Conservation (phyloP, 2,113 vertebrate genomes). For the Abramis brama region DNA sequence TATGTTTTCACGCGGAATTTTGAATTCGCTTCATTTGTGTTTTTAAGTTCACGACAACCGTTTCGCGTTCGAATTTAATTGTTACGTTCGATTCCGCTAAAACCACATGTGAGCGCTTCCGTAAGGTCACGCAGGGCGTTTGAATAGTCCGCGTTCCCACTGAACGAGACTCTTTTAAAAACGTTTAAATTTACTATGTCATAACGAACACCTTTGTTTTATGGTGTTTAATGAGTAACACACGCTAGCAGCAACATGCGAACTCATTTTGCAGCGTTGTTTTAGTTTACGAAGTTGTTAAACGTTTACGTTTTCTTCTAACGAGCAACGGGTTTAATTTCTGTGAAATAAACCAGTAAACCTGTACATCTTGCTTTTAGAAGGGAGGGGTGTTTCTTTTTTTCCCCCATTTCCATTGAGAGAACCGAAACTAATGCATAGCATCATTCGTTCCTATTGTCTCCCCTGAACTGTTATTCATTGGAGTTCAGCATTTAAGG, state of each 20-base stretch:
- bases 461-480: not conserved
- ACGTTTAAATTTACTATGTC: not conserved
- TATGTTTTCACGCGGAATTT: not conserved
- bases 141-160: not conserved
- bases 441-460: slow-evolving; percentile 21
- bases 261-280: not conserved
- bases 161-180: not conserved
- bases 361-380: not conserved
- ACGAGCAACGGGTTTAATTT: not conserved
- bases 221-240: not conserved
- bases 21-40: not conserved
- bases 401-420: not conserved
- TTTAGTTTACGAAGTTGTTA: not conserved
- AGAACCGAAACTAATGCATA: not conserved
- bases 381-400: not conserved
- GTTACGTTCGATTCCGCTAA: not conserved
- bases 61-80: not conserved
- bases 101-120: not conserved
- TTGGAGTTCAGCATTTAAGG: not conserved
- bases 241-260: not conserved
- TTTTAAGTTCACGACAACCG: not conserved
- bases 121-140: not conserved
- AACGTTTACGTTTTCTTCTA: not conserved
- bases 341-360: not conserved
- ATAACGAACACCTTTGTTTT: not conserved